A percentile compares a stretch with the other conserved stretches of the same genome.
Evolutionary conservation across 2,888 invertebrate species (phyloP).

Genomic region (Sarcophaga variegata): DNA sequence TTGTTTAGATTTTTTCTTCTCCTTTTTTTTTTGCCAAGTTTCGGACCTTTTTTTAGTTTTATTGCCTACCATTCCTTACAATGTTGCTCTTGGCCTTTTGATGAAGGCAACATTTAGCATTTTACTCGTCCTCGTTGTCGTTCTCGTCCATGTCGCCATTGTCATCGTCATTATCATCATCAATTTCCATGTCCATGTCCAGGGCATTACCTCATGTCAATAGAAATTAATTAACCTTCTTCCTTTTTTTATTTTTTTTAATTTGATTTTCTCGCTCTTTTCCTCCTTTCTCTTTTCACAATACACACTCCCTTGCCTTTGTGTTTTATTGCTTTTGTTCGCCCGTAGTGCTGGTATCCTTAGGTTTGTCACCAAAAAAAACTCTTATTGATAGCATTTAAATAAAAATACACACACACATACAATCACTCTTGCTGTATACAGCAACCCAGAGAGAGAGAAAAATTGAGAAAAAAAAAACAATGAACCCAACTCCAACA

Average conservation of each 20-base stretch:
- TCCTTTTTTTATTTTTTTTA: constrained; percentile 45
- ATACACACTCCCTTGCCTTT: too few species aligned
- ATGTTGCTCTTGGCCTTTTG: background rate
- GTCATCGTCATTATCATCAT: constrained; percentile 6
- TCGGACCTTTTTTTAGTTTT: constrained; percentile 45
- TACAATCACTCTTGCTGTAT: background rate
- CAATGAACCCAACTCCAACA: constrained; percentile 17
- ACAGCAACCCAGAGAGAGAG: background rate
- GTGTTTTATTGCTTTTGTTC: too few species aligned
- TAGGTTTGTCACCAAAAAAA: constrained; percentile 56
- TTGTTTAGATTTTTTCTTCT: background rate
- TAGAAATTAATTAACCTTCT: constrained; percentile 71
- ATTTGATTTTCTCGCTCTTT: constrained; percentile 61
- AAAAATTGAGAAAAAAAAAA: constrained; percentile 21
- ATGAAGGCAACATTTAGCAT: background rate
- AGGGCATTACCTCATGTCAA: constrained; percentile 68
- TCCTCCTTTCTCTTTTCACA: too few species aligned
- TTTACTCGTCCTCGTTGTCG: background rate
- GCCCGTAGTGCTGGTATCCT: too few species aligned
- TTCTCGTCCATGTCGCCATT: background rate
- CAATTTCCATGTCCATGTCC: constrained; percentile 64
- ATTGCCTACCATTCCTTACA: constrained; percentile 8
- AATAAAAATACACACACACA: too few species aligned
- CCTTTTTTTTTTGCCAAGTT: background rate
- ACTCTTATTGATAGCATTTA: constrained; percentile 56